Conservation (phyloP, 2,888 invertebrate species). For the Tigriopus californicus region DNA sequence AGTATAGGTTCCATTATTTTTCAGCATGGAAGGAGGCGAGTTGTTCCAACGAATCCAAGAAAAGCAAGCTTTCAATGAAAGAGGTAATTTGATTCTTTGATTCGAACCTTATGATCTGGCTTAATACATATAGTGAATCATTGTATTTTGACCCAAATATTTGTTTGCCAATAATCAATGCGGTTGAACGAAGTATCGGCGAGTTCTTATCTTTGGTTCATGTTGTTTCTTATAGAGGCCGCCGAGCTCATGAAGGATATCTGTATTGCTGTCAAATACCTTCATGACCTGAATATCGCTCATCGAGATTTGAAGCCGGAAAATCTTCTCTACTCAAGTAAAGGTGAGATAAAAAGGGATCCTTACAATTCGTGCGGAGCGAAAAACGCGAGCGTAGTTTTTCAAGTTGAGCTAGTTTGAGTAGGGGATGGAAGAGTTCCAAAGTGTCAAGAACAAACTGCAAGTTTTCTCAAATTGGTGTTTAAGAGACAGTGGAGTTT, state of each 20-base stretch:
- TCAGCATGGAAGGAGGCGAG: constrained; percentile 91
- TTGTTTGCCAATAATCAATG: too few relatives aligned
- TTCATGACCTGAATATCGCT: constrained; percentile 86
- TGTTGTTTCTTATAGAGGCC: constrained; percentile 46
- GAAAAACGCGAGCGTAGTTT: too few relatives aligned
- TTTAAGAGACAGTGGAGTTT: too few relatives aligned
- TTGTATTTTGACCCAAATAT: too few relatives aligned
- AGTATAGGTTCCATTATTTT: constrained; percentile 20
- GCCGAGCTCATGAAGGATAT: constrained; percentile 91
- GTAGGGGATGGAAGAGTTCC: too few relatives aligned
- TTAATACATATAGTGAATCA: too few relatives aligned
- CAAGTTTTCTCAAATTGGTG: too few relatives aligned
- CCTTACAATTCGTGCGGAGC: too few relatives aligned
- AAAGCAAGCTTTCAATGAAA: constrained; percentile 84
- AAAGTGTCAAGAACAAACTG: too few relatives aligned
- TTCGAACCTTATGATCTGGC: too few relatives aligned
- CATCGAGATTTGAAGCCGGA: constrained; percentile 96
- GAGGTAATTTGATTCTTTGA: constrained; percentile 35
- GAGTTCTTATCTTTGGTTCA: constrained; percentile 2
- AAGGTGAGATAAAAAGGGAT: constrained; percentile 28
- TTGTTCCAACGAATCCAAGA: constrained; percentile 93
- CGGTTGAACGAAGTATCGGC: too few relatives aligned
- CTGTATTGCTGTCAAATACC: constrained; percentile 75
- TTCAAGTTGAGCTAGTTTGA: too few relatives aligned
- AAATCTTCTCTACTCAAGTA: constrained; percentile 73